Percentiles rank a stretch among this genome's conserved stretches.
Conservation (phyloP, 2,797 vertebrate species). For the Phoeniculus purpureus region DNA sequence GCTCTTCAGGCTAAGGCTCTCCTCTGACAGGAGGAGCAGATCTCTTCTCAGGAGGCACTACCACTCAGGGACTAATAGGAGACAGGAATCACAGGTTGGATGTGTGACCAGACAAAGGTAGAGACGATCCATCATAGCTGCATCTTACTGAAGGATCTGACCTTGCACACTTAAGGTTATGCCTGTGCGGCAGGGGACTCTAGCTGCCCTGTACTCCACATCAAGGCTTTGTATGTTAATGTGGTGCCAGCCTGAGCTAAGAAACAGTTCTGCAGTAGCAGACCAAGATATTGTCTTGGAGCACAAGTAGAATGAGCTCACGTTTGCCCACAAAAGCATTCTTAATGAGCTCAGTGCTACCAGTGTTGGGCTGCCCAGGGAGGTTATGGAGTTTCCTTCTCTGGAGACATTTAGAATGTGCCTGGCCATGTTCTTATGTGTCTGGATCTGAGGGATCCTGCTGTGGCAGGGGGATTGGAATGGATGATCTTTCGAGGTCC, state of each 20-base stretch:
- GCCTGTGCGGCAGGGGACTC: not conserved
- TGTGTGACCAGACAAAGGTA: not conserved
- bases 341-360: too few relatives aligned
- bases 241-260: not conserved
- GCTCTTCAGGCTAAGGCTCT: not conserved
- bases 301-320: not conserved
- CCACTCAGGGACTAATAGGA: not conserved
- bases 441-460: too few relatives aligned
- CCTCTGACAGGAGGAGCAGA: not conserved
- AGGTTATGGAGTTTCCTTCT: too few relatives aligned
- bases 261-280: not conserved
- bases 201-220: not conserved
- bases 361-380: too few relatives aligned
- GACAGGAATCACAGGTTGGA: not conserved
- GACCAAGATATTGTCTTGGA: not conserved
- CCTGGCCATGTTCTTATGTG: too few relatives aligned
- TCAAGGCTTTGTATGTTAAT: not conserved
- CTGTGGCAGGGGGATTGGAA: too few relatives aligned
- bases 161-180: not conserved
- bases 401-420: too few relatives aligned
- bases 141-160: not conserved
- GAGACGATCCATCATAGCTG: not conserved
- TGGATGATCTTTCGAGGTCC: too few relatives aligned
- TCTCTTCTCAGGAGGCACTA: not conserved
- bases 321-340: not conserved